These are phyloP conservation scores for Listronotus bonariensis DNA, from an alignment of 1,140 invertebrate genomes.

Conservation along the genomic window DNA sequence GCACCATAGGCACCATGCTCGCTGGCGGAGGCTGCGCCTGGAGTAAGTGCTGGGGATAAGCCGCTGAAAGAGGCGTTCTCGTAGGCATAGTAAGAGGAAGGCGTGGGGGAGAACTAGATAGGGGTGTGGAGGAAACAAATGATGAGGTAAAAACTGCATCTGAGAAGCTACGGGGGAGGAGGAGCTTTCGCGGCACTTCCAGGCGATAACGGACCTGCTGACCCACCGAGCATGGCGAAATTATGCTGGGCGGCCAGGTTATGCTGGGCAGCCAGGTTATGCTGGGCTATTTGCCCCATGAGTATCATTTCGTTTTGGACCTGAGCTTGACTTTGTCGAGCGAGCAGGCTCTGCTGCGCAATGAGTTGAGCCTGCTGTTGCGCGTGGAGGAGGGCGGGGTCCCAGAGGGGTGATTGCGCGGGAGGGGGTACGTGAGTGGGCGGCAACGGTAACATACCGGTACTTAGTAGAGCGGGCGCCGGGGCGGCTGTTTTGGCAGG, in stretches of 20 bases:
- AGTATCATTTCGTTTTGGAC: constrained; percentile 52
- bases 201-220: constrained; percentile 47
- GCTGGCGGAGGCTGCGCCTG: constrained; percentile 47
- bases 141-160: constrained; percentile 46
- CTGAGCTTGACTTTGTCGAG: constrained; percentile 51
- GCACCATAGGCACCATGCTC: constrained; percentile 53
- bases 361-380: constrained; percentile 57
- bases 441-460: constrained; percentile 70
- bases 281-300: constrained; percentile 53
- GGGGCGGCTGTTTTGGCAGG: constrained; percentile 67
- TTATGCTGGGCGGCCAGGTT: constrained; percentile 46
- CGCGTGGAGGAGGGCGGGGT: constrained; percentile 47
- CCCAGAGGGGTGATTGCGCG: constrained; percentile 57
- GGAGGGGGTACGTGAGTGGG: constrained; percentile 58
- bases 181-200: constrained; percentile 19
- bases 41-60: constrained; percentile 47
- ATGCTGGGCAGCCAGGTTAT: constrained; percentile 49
- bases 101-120: constrained; percentile 54
- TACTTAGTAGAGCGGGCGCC: constrained; percentile 74
- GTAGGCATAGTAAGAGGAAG: constrained; percentile 48
- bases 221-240: constrained; percentile 14
- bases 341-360: constrained; percentile 54
- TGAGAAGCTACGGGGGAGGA: constrained; percentile 10
- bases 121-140: constrained; percentile 57
- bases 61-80: constrained; percentile 42